Conservation (phyloP, 2,113 vertebrate species). For the Perca fluviatilis region DNA sequence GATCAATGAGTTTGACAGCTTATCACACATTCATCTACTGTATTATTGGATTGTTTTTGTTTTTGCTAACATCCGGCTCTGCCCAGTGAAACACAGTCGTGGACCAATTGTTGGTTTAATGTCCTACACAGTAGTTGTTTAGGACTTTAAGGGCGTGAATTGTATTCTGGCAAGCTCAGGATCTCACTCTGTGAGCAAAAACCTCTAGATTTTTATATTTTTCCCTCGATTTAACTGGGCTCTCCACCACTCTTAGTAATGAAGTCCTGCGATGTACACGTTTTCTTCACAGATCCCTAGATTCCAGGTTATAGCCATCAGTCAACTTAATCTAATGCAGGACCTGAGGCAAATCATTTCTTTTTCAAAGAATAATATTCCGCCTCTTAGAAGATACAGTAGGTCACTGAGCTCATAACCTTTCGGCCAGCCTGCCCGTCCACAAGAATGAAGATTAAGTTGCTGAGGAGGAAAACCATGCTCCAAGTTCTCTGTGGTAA, state of each 20-base stretch:
- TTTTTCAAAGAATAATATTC: slow-evolving; percentile 67
- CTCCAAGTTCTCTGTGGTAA: slow-evolving; percentile 71
- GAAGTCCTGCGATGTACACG: slow-evolving; percentile 4
- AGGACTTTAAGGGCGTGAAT: neutral
- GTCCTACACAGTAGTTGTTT: neutral
- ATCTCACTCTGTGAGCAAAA: slow-evolving; percentile 4
- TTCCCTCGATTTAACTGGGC: neutral
- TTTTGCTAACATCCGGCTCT: neutral
- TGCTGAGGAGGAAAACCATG: slow-evolving; percentile 74
- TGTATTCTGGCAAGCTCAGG: neutral
- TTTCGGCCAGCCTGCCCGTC: slow-evolving; percentile 52
- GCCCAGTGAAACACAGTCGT: neutral
- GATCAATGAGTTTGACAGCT: neutral
- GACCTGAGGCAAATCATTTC: slow-evolving; percentile 57
- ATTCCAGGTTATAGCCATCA: slow-evolving; percentile 58
- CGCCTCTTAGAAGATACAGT: slow-evolving; percentile 64
- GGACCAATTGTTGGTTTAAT: neutral
- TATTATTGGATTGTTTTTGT: neutral
- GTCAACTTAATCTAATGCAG: slow-evolving; percentile 74
- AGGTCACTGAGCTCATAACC: slow-evolving; percentile 69
- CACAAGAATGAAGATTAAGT: slow-evolving; percentile 77
- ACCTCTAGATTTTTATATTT: neutral
- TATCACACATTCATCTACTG: neutral
- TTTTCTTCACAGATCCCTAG: slow-evolving; percentile 41
- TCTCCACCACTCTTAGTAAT: slow-evolving; percentile 1